Conservation (phyloP, 2,113 vertebrate genomes). For the Columbina picui region DNA sequence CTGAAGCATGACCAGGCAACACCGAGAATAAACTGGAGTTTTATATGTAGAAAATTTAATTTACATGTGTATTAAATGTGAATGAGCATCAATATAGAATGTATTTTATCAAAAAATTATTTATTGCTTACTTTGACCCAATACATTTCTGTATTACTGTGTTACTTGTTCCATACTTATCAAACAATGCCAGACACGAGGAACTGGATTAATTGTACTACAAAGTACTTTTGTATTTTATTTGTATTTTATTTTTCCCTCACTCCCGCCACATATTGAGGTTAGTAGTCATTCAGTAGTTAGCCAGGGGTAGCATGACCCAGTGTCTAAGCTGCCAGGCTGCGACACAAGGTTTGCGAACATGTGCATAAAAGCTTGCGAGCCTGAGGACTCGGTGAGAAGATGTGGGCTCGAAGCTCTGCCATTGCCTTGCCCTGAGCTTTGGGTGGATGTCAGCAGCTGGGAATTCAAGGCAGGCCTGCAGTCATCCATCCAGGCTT, state of each 20-base stretch:
- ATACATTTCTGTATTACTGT: conserved; percentile 10
- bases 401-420: neutral
- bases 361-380: neutral
- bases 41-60: conserved; percentile 41
- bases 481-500: neutral
- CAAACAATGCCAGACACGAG: neutral
- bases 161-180: neutral
- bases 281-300: neutral
- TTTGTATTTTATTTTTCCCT: neutral
- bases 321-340: neutral
- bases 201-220: neutral
- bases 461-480: neutral
- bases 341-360: neutral
- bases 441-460: neutral
- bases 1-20: conserved; percentile 15
- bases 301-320: neutral
- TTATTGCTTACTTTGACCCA: conserved; percentile 51
- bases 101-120: conserved; percentile 46
- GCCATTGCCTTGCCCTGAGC: neutral
- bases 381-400: neutral
- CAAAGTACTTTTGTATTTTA: neutral
- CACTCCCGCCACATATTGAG: neutral
- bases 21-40: conserved; percentile 63
- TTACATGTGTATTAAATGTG: conserved; percentile 46
- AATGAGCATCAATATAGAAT: conserved; percentile 58